phyloP scores from a whole-genome alignment of 1,140 invertebrate species.

The Melitaea cinxia region DNA sequence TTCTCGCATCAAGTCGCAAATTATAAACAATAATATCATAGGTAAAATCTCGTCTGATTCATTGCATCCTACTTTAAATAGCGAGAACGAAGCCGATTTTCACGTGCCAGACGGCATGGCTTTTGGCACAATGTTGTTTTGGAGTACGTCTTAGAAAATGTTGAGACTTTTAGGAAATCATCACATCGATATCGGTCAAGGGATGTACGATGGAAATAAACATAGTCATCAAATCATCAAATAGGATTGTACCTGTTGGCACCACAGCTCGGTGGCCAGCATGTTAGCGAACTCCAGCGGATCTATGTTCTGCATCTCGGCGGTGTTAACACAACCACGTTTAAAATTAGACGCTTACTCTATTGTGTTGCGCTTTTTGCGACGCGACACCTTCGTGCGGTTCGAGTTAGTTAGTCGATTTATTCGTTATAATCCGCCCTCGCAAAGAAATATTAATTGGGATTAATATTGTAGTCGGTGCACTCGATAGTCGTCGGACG shows the following conservation, averaged over 20 bases:
- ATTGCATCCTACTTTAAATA: slow-evolving; percentile 35
- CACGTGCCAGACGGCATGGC: slow-evolving; percentile 41
- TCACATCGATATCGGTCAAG: neutral
- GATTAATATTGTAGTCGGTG: slow-evolving; percentile 43
- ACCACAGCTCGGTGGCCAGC: slow-evolving; percentile 90
- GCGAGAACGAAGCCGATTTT: slow-evolving; percentile 15
- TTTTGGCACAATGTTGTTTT: slow-evolving; percentile 37
- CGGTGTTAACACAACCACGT: slow-evolving; percentile 64
- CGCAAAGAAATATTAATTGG: slow-evolving; percentile 55
- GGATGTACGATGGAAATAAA: neutral
- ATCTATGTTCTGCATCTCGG: slow-evolving; percentile 84
- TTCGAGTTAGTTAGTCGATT: slow-evolving; percentile 80
- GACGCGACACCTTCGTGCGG: slow-evolving; percentile 76
- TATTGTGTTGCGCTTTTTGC: slow-evolving; percentile 81
- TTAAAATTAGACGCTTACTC: slow-evolving; percentile 80
- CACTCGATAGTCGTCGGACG: slow-evolving; percentile 36
- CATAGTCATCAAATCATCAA: neutral
- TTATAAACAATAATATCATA: slow-evolving; percentile 27
- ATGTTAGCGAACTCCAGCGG: slow-evolving; percentile 90
- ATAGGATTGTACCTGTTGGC: slow-evolving; percentile 84
- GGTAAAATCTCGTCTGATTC: slow-evolving; percentile 34
- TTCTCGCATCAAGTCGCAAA: slow-evolving; percentile 21
- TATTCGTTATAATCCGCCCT: slow-evolving; percentile 79
- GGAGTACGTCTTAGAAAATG: slow-evolving; percentile 13
- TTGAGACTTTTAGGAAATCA: slow-evolving; percentile 3